Evolutionary conservation across 1,140 invertebrate genomes (phyloP).

Genomic region (Drosophila novamexicana): DNA sequence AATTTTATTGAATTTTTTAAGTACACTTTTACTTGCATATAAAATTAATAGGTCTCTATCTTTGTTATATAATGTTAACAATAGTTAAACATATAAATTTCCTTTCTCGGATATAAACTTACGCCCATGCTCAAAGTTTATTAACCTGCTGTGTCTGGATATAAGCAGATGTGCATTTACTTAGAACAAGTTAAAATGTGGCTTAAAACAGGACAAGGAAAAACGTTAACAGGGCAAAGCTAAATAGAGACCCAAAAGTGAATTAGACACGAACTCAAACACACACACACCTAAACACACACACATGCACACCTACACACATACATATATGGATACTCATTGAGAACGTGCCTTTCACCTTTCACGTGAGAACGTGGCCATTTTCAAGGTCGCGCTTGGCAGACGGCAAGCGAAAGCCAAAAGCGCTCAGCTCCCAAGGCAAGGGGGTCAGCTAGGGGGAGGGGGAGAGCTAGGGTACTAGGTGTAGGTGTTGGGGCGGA

Average conservation of each 20-base stretch:
- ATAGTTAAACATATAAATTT: background rate
- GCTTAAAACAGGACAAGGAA: constrained; percentile 34
- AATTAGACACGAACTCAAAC: constrained; percentile 26
- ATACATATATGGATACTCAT: constrained; percentile 3
- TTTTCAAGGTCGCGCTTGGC: constrained; percentile 72
- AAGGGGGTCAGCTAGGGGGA: background rate
- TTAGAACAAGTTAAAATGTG: background rate
- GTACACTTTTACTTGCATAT: no score
- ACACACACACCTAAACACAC: background rate
- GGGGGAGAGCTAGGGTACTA: background rate
- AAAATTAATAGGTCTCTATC: no score
- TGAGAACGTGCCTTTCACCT: constrained; percentile 76
- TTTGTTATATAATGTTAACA: no score
- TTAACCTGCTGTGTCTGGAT: constrained; percentile 39
- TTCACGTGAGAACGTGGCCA: constrained; percentile 76
- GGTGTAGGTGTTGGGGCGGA: background rate
- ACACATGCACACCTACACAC: background rate
- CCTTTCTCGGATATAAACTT: background rate
- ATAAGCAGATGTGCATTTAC: background rate
- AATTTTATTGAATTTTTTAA: no score
- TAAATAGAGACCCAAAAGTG: constrained; percentile 30
- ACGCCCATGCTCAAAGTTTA: constrained; percentile 18
- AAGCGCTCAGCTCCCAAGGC: background rate
- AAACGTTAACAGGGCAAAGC: constrained; percentile 1
- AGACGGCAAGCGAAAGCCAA: constrained; percentile 60